Base-by-base conservation (phyloP, 2,888 invertebrate species). In the Cryptus viduatorius region DNA sequence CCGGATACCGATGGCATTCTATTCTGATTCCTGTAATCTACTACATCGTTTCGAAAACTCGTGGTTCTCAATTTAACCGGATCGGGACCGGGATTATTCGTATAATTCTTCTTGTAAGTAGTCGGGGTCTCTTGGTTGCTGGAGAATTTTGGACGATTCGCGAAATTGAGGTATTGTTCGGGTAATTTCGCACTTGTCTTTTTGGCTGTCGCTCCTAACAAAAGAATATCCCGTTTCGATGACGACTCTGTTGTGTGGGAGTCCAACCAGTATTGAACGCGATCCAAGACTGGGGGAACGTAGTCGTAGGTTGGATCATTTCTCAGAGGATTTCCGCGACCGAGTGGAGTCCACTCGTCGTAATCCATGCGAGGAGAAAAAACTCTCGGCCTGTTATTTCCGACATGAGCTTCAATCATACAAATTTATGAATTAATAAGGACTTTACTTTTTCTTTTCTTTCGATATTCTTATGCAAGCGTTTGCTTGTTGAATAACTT, bases 261-360 rank as follows among this genome's bases (percentile, higher is more conserved):
- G 64, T 96, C 96, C 24, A 96, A 95, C 97, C 97, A 97, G 91
- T 97, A 97, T 89, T 96, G 96, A 3, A 97, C 97, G 48, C 96
- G 94, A 86, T 97, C 97, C 53, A 97, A 93, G 2, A 97, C 96
- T 0, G 97, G 97, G 0, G 97, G 97, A 79, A 97, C 97, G 92
- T 97, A 97, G 92, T 97, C 97, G 92, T 96, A 97, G 0, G 97
- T 97, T 8, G 97, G 97, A 91, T 97, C 97, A 91, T 97, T 97
- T 89, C 97, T 97, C 65, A 97, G 92, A 0, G 97, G 97, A 93
- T 97, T 97, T 0, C 97, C 97, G 79, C 96, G 96, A 4, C 97
- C 97, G 61, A 97, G 95, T 0, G 97, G 97, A 86, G 96, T 97
- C 97, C 97, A 97, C 93, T 97, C 97, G 89, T 97, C 97, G 93